Conservation (phyloP, 2,113 vertebrate genomes). For the Sisor rabdophorus region DNA sequence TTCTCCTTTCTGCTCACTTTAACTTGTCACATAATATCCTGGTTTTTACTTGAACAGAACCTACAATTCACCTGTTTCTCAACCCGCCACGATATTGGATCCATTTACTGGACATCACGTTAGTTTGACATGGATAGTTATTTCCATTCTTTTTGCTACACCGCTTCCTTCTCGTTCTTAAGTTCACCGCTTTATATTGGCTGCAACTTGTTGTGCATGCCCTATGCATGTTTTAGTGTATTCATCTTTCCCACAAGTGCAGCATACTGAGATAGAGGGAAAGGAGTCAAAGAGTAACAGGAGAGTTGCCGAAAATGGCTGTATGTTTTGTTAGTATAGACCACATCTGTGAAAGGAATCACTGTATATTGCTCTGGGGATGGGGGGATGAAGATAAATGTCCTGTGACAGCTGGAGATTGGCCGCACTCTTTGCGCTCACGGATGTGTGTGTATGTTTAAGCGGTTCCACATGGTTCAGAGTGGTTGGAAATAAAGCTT, state of each 20-base stretch:
- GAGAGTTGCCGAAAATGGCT: constrained; percentile 36
- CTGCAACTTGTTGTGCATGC: not conserved
- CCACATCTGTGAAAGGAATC: constrained; percentile 73
- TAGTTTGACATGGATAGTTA: not conserved
- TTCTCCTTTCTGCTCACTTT: not conserved
- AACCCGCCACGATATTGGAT: not conserved
- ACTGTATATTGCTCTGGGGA: constrained; percentile 61
- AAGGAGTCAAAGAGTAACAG: constrained; percentile 1
- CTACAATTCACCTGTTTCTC: not conserved
- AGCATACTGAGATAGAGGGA: not conserved
- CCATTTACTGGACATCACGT: not conserved
- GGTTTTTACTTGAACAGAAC: not conserved
- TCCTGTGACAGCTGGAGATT: constrained; percentile 71
- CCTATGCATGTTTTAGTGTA: not conserved
- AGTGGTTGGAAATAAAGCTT: constrained; percentile 40
- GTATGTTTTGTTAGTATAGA: constrained; percentile 42
- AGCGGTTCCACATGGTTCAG: constrained; percentile 68
- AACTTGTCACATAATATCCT: not conserved
- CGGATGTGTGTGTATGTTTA: constrained; percentile 52
- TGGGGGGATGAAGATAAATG: constrained; percentile 73
- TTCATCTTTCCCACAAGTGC: not conserved
- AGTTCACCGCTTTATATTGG: not conserved
- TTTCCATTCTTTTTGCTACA: not conserved
- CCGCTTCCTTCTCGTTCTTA: not conserved
- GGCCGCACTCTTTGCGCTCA: constrained; percentile 56